phyloP scores from a whole-genome alignment of 2,888 invertebrate species.

The Prosopocoilus inquinatus region DNA sequence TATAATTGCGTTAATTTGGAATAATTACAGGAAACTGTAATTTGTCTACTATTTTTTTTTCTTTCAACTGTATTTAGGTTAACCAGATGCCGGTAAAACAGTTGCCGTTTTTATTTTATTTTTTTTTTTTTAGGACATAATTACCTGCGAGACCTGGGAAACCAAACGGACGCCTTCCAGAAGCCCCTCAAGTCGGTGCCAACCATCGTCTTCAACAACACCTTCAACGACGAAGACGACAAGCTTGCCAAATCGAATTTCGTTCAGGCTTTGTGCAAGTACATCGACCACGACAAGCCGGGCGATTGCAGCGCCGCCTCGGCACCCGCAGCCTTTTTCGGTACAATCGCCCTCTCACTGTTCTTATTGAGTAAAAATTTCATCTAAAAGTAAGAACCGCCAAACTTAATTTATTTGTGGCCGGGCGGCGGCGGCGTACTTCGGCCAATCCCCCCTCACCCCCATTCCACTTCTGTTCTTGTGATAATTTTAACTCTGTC shows the following conservation, averaged over 20 bases:
- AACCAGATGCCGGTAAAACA: no score
- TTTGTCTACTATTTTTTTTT: no score
- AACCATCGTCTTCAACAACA: conserved; percentile 64
- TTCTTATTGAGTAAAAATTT: conserved; percentile 6
- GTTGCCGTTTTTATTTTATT: no score
- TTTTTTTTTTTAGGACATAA: conserved; percentile 46
- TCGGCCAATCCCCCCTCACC: no score
- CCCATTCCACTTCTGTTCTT: no score
- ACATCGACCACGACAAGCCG: conserved; percentile 40
- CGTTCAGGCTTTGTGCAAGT: conserved; percentile 57
- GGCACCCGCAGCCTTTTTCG: conserved; percentile 18
- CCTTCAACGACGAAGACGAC: conserved; percentile 58
- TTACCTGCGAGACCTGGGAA: conserved; percentile 55
- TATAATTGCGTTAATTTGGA: neutral
- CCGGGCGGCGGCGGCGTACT: no score
- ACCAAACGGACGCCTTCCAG: conserved; percentile 8
- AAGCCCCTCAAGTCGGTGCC: conserved; percentile 59
- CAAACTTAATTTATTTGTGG: neutral
- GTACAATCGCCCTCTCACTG: neutral
- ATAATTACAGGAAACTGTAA: neutral
- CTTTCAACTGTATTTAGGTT: no score
- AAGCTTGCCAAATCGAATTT: conserved; percentile 59
- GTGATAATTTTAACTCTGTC: no score
- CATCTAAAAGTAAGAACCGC: conserved; percentile 11
- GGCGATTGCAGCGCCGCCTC: conserved; percentile 33